Conservation (phyloP, 2,797 vertebrate genomes). For the Florisuga fusca region DNA sequence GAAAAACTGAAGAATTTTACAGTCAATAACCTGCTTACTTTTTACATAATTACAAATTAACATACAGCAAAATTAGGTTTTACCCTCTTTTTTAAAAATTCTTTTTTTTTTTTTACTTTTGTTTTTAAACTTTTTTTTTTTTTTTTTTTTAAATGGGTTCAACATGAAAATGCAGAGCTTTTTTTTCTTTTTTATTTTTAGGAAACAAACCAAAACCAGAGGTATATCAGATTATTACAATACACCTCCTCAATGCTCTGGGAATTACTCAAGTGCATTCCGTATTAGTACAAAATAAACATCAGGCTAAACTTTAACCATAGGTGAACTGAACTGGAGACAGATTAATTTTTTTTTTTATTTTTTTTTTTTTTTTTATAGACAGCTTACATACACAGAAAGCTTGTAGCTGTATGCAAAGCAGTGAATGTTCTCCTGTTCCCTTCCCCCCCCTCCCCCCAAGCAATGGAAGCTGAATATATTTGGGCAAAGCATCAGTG, state of each 20-base stretch:
- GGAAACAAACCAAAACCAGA: conserved; percentile 75
- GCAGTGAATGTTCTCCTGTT: conserved; percentile 23
- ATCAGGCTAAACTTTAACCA: conserved; percentile 45
- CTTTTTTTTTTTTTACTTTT: background rate
- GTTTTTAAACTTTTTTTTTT: background rate
- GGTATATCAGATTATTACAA: conserved; percentile 76
- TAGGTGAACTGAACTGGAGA: conserved; percentile 60
- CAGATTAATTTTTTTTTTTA: background rate
- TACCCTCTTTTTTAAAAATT: conserved; percentile 68
- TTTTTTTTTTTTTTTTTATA: background rate
- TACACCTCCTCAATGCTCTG: conserved; percentile 78
- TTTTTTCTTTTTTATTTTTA: background rate
- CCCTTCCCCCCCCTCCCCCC: background rate
- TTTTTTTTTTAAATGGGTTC: conserved; percentile 23
- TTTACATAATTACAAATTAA: conserved; percentile 87
- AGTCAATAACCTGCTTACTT: conserved; percentile 82
- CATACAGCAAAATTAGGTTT: conserved; percentile 78
- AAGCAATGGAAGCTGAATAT: conserved; percentile 46
- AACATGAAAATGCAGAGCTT: conserved; percentile 75
- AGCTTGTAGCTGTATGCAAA: conserved; percentile 46
- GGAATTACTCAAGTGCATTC: conserved; percentile 83
- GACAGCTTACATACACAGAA: conserved; percentile 41
- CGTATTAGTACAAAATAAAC: conserved; percentile 78
- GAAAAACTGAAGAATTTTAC: conserved; percentile 86
- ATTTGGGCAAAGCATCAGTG: conserved; percentile 41